Conservation (phyloP, 1,140 invertebrate species). For the Physella acuta region DNA sequence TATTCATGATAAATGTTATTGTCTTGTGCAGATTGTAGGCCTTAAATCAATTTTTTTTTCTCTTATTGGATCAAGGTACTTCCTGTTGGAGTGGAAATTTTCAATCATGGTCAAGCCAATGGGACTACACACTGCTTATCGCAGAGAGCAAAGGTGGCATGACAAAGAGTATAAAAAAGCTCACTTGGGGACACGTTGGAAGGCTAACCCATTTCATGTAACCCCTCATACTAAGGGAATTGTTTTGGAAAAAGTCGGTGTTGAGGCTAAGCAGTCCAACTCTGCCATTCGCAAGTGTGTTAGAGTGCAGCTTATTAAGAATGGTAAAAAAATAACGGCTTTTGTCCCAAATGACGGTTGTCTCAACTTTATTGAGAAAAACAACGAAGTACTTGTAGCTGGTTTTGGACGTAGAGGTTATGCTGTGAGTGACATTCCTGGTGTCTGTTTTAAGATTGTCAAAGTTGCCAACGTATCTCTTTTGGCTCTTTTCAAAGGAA, state of each 20-base stretch:
- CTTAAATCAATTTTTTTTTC: too few relatives aligned
- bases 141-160: slow-evolving; percentile 89
- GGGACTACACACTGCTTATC: slow-evolving; percentile 95
- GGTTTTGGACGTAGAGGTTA: slow-evolving; percentile 99
- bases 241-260: slow-evolving; percentile 99
- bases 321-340: slow-evolving; percentile 99
- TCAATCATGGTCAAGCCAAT: slow-evolving; percentile 77
- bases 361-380: slow-evolving; percentile 98
- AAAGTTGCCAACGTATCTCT: slow-evolving; percentile 99
- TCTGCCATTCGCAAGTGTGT: slow-evolving; percentile 99
- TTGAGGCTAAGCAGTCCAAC: slow-evolving; percentile 99
- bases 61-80: too few relatives aligned
- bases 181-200: slow-evolving; percentile 98
- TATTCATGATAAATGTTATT: too few relatives aligned
- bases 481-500: slow-evolving; percentile 97
- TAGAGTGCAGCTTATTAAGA: slow-evolving; percentile 99
- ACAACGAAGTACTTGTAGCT: slow-evolving; percentile 98
- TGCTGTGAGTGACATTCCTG: slow-evolving; percentile 99
- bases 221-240: slow-evolving; percentile 99
- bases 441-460: slow-evolving; percentile 87
- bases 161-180: slow-evolving; percentile 99
- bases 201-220: slow-evolving; percentile 99
- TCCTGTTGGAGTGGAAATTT: too few relatives aligned
- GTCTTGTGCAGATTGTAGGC: too few relatives aligned
- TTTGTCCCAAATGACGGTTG: slow-evolving; percentile 99